Percentiles rank a stretch among this genome's conserved stretches.
These are phyloP conservation scores for Daphoenositta chrysoptera DNA, from an alignment of 2,113 vertebrate species.

Conservation along the genomic window DNA sequence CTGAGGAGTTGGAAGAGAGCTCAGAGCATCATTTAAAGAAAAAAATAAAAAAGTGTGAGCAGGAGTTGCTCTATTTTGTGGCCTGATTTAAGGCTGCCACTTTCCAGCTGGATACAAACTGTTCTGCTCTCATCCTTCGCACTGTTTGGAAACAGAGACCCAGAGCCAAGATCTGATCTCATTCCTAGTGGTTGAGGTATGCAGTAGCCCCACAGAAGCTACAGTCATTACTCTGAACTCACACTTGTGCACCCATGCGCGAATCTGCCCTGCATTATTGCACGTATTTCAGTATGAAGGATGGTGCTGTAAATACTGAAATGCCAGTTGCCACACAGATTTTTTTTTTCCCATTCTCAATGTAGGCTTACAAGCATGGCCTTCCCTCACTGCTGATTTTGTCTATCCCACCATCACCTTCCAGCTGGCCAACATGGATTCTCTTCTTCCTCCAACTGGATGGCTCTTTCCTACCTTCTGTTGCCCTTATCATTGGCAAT, in stretches of 20 bases:
- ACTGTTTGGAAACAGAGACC: conserved; percentile 23
- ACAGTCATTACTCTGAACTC: background rate
- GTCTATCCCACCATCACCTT: background rate
- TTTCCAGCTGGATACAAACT: conserved; percentile 41
- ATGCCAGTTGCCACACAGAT: background rate
- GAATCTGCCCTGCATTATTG: background rate
- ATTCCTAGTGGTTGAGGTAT: background rate
- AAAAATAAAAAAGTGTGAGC: background rate
- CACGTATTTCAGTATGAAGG: background rate
- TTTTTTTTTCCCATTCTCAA: background rate
- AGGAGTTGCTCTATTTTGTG: background rate
- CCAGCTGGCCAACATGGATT: background rate
- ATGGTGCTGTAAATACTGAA: background rate
- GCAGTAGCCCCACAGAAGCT: conserved; percentile 38
- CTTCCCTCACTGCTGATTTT: background rate
- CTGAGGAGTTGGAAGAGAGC: background rate
- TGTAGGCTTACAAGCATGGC: background rate
- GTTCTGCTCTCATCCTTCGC: background rate
- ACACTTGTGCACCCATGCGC: background rate
- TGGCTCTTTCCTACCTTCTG: background rate
- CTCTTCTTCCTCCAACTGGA: background rate
- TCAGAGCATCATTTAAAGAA: background rate
- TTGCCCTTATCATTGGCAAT: background rate
- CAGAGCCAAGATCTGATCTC: conserved; percentile 43
- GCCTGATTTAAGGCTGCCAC: conserved; percentile 16